Evolutionary conservation across 2,797 vertebrate genomes (phyloP).

Genomic region (Taeniopygia guttata): DNA sequence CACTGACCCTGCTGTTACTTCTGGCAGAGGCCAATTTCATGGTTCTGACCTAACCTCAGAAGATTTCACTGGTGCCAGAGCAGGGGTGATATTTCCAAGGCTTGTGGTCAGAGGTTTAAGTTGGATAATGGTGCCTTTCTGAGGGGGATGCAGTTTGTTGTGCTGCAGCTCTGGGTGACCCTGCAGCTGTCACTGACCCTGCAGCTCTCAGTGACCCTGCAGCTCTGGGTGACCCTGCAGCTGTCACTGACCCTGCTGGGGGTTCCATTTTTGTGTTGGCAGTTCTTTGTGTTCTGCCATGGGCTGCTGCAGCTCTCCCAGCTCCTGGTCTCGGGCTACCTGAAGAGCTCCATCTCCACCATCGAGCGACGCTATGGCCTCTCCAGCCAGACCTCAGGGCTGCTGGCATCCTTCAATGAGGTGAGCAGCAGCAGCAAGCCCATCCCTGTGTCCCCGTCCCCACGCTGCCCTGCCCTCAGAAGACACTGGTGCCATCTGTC

Average conservation of each 20-base stretch:
- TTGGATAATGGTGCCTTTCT: accelerated
- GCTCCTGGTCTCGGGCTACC: slow-evolving; percentile 89
- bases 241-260: background rate
- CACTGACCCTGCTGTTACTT: background rate
- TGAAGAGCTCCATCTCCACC: slow-evolving; percentile 93
- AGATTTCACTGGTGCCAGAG: background rate
- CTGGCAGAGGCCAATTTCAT: background rate
- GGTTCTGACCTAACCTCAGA: background rate
- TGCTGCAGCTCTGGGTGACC: background rate
- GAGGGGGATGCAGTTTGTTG: background rate
- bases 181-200: background rate
- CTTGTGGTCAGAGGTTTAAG: background rate
- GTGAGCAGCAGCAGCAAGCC: slow-evolving; percentile 45
- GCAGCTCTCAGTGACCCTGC: background rate
- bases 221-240: too few relatives aligned
- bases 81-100: background rate
- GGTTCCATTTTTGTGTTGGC: background rate
- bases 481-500: background rate
- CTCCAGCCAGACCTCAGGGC: slow-evolving; percentile 88
- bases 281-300: slow-evolving; percentile 93
- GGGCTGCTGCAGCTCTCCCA: slow-evolving; percentile 88
- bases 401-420: slow-evolving; percentile 92
- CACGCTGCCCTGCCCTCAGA: accelerated
- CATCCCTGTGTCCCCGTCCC: background rate
- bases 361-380: slow-evolving; percentile 93